A percentile compares a stretch with the other conserved stretches of the same genome.
Conservation (phyloP, 2,888 invertebrate genomes). For the Apeira syringaria region DNA sequence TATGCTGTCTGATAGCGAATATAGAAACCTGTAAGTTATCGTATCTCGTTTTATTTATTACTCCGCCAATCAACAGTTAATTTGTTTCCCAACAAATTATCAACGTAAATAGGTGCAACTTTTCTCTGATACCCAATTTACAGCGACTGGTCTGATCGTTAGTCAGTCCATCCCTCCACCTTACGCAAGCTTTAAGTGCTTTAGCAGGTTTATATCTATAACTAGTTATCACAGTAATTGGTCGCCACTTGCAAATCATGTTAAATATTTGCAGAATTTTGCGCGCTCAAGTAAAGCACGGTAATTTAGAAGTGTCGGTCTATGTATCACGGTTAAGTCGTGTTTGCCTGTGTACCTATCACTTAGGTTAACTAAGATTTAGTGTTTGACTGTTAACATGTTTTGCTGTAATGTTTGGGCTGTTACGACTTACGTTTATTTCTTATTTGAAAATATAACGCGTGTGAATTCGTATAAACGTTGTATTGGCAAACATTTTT, state of each 20-base stretch:
- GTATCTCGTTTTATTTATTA: conserved; percentile 2
- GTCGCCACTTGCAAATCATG: conserved; percentile 21
- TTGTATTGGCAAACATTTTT: too few relatives aligned
- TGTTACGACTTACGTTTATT: too few relatives aligned
- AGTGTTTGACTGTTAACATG: conserved; percentile 2
- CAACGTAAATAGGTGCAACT: conserved; percentile 11
- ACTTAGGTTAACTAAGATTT: not conserved
- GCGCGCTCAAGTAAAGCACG: conserved; percentile 17
- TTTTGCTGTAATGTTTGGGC: not conserved
- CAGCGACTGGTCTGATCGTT: not conserved
- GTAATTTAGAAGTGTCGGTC: conserved; percentile 17
- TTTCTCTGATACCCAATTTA: conserved; percentile 13
- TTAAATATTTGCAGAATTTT: conserved; percentile 18
- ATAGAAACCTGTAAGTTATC: too few relatives aligned
- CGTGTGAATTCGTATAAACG: too few relatives aligned
- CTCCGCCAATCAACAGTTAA: conserved; percentile 12
- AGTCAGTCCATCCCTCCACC: conserved; percentile 14
- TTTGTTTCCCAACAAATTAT: conserved; percentile 17
- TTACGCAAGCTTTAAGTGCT: conserved; percentile 22
- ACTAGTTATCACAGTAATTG: conserved; percentile 22
- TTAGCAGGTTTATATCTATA: conserved; percentile 6
- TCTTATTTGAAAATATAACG: too few relatives aligned
- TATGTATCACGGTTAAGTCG: conserved; percentile 13
- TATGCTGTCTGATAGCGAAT: too few relatives aligned
- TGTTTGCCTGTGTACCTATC: conserved; percentile 6